Percentiles rank a stretch among this genome's conserved stretches.
Evolutionary conservation across 2,888 invertebrate species (phyloP).

Genomic region (Fabriciana adippe): DNA sequence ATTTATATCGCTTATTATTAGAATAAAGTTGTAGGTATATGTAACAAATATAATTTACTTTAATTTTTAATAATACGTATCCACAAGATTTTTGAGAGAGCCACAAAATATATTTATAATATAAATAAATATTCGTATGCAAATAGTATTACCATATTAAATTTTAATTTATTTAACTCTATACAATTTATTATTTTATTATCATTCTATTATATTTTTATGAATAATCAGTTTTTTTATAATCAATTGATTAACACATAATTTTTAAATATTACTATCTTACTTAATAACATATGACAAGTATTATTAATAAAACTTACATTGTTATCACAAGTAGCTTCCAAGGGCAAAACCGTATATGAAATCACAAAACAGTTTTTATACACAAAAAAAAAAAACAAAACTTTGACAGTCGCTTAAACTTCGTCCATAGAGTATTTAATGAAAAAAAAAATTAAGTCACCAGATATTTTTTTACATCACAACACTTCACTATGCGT

Average conservation of each 20-base stretch:
- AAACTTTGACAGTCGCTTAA: slow-evolving; percentile 1
- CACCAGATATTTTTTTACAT: slow-evolving; percentile 31
- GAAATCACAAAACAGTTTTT: slow-evolving; percentile 9
- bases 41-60: no score
- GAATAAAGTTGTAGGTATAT: no score
- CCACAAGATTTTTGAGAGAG: no score
- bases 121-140: no score
- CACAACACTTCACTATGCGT: slow-evolving; percentile 38
- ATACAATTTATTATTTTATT: no score
- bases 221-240: no score
- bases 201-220: no score
- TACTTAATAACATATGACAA: background rate
- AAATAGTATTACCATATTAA: no score
- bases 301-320: slow-evolving; percentile 1
- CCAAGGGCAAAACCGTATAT: background rate
- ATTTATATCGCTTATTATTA: no score
- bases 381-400: slow-evolving; percentile 12
- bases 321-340: slow-evolving; percentile 8
- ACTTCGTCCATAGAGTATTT: background rate
- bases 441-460: slow-evolving; percentile 21
- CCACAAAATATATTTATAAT: no score
- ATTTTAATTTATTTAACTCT: no score
- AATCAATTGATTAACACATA: background rate
- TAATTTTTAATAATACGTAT: no score
- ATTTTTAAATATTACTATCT: background rate